Percentiles rank a stretch among this genome's conserved stretches.
These are phyloP conservation scores for Takifugu flavidus DNA, from an alignment of 2,113 vertebrate genomes.

Conservation along the genomic window DNA sequence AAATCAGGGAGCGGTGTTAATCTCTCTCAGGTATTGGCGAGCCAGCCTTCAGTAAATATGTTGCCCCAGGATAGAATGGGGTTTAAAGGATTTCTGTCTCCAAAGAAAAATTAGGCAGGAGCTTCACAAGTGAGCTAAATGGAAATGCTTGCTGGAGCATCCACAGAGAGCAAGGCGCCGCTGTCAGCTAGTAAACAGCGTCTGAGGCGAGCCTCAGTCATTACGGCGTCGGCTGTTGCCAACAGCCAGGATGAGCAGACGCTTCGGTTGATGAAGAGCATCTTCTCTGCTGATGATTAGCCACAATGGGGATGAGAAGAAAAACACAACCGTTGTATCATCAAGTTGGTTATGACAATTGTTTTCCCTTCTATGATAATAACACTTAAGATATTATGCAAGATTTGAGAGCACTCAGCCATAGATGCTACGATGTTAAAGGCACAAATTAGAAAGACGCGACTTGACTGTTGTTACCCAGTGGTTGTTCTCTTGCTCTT, in stretches of 20 bases:
- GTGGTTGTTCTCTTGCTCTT: too few relatives aligned
- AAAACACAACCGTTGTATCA: slow-evolving; percentile 44
- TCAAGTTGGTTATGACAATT: slow-evolving; percentile 30
- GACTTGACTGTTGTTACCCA: too few relatives aligned
- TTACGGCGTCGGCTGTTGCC: slow-evolving; percentile 76
- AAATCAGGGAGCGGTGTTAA: slow-evolving; percentile 94
- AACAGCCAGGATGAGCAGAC: slow-evolving; percentile 72
- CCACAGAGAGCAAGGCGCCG: slow-evolving; percentile 75
- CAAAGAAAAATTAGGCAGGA: slow-evolving; percentile 94
- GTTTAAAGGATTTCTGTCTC: slow-evolving; percentile 99
- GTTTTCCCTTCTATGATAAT: neutral
- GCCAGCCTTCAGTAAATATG: slow-evolving; percentile 97
- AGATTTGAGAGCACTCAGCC: too few relatives aligned
- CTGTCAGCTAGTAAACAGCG: slow-evolving; percentile 87
- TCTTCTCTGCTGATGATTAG: slow-evolving; percentile 64
- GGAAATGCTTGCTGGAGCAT: slow-evolving; percentile 92
- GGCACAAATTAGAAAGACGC: too few relatives aligned
- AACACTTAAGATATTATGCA: too few relatives aligned
- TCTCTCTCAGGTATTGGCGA: slow-evolving; percentile 94
- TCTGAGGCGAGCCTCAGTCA: slow-evolving; percentile 84
- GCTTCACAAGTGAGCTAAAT: slow-evolving; percentile 92
- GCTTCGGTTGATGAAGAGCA: slow-evolving; percentile 62
- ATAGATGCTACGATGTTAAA: too few relatives aligned
- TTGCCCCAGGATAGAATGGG: slow-evolving; percentile 93
- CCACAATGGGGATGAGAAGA: slow-evolving; percentile 55